Percentiles rank a stretch among this genome's conserved stretches.
These are phyloP conservation scores for Drosophila pandora DNA, from an alignment of 1,140 invertebrate species.

Conservation along the genomic window DNA sequence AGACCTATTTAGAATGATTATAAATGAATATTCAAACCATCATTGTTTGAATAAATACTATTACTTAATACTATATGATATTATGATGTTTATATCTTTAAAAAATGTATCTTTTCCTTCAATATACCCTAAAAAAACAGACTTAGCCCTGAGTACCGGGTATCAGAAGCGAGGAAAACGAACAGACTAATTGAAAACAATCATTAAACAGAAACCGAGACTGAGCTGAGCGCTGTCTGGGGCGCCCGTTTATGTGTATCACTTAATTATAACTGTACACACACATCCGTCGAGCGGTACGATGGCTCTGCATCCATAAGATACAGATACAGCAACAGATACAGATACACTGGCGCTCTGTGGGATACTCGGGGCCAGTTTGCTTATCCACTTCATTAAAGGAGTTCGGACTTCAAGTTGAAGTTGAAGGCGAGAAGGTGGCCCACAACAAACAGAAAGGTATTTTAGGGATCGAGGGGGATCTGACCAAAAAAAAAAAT, in stretches of 20 bases:
- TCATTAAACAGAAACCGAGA: slow-evolving; percentile 66
- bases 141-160: not conserved
- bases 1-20: too few species aligned
- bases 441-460: slow-evolving; percentile 12
- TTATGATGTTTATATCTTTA: too few species aligned
- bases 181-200: slow-evolving; percentile 73
- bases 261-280: slow-evolving; percentile 79
- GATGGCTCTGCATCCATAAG: slow-evolving; percentile 10
- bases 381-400: slow-evolving; percentile 77
- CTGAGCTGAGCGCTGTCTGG: slow-evolving; percentile 24
- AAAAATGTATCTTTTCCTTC: not conserved
- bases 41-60: too few species aligned
- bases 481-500: not conserved
- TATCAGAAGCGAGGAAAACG: slow-evolving; percentile 33
- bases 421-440: slow-evolving; percentile 2
- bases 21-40: too few species aligned
- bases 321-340: slow-evolving; percentile 11
- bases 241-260: slow-evolving; percentile 64
- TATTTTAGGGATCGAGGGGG: slow-evolving; percentile 1
- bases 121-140: not conserved
- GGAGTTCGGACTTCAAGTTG: slow-evolving; percentile 44
- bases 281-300: slow-evolving; percentile 31
- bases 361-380: slow-evolving; percentile 50
- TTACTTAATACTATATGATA: too few species aligned
- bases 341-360: slow-evolving; percentile 23